Conservation (phyloP, 2,113 vertebrate genomes). For the Aspiorhynchus laticeps region DNA sequence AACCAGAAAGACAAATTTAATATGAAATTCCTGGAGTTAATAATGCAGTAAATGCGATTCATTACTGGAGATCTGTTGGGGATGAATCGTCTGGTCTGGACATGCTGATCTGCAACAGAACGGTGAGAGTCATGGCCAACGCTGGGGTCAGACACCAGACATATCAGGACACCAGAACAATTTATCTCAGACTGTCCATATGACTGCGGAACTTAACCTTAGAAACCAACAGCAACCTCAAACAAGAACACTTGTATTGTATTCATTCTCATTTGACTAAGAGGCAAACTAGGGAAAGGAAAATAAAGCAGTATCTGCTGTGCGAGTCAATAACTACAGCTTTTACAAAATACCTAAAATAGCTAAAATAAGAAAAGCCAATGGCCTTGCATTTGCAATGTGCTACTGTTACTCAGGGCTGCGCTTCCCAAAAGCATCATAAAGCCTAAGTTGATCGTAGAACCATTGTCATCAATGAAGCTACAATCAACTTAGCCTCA, state of each 20-base stretch:
- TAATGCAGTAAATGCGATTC: slow-evolving; percentile 30
- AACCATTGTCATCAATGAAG: too few species aligned
- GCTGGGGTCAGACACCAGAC: neutral
- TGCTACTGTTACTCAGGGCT: neutral
- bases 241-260: slow-evolving; percentile 6
- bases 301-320: neutral
- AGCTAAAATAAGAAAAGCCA: neutral
- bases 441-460: too few species aligned
- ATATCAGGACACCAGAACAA: neutral
- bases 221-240: neutral
- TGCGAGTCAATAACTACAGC: neutral
- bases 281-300: neutral
- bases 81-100: slow-evolving; percentile 9
- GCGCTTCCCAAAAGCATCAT: too few species aligned
- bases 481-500: too few species aligned
- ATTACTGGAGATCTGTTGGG: slow-evolving; percentile 13
- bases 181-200: slow-evolving; percentile 3
- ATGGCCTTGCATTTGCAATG: neutral
- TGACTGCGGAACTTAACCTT: neutral
- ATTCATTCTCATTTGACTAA: neutral
- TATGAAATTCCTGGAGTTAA: slow-evolving; percentile 28
- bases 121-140: neutral
- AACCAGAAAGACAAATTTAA: slow-evolving; percentile 10
- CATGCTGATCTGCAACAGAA: neutral
- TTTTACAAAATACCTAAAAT: neutral